phyloP scores from a whole-genome alignment of 1,140 invertebrate genomes.

The Acyrthosiphon pisum region DNA sequence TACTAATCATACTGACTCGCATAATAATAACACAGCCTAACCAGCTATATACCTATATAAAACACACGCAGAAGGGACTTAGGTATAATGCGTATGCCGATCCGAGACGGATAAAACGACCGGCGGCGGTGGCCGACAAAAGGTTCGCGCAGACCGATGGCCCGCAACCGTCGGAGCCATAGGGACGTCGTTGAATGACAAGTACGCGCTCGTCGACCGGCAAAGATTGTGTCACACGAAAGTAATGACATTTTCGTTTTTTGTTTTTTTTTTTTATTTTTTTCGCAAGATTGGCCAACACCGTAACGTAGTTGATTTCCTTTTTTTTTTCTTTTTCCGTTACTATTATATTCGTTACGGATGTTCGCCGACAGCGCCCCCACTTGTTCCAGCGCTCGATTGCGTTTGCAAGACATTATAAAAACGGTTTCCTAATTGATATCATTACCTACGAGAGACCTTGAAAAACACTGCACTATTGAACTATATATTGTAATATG shows the following conservation, averaged over 20 bases:
- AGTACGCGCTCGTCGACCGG: not conserved
- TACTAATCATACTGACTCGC: not conserved
- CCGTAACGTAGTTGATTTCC: conserved; percentile 22
- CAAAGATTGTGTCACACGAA: not conserved
- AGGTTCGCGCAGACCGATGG: not conserved
- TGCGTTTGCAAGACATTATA: not conserved
- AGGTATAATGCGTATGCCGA: not conserved
- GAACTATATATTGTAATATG: not conserved
- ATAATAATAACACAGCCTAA: too few species aligned
- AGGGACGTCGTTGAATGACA: conserved; percentile 34
- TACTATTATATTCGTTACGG: conserved; percentile 17
- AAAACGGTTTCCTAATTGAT: conserved; percentile 33
- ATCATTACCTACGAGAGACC: not conserved
- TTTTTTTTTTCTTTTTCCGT: conserved; percentile 6
- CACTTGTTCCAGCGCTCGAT: too few species aligned
- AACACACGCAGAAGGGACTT: not conserved
- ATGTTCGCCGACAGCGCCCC: not conserved
- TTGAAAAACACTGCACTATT: not conserved
- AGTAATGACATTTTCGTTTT: not conserved
- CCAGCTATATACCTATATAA: too few species aligned
- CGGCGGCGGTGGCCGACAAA: conserved; percentile 28
- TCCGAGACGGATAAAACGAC: not conserved
- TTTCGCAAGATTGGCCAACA: not conserved
- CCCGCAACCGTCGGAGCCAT: not conserved
- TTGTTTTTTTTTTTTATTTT: conserved; percentile 20